Evolutionary conservation across 2,797 vertebrate genomes (phyloP).

Genomic region (Mus spretus): DNA sequence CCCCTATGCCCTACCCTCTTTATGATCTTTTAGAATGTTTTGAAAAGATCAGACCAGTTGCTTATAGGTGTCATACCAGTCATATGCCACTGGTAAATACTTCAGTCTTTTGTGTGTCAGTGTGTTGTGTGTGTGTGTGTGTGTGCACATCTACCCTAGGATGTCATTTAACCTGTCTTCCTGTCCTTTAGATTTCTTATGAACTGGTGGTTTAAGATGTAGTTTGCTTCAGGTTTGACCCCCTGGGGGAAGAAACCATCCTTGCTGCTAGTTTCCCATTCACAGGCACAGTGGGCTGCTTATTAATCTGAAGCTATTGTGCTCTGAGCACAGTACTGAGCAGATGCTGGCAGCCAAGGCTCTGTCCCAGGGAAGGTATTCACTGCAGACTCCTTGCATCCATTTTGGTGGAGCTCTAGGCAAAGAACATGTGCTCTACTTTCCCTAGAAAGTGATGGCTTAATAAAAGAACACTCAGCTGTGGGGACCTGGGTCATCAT

Average conservation of each 20-base stretch:
- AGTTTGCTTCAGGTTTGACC: background rate
- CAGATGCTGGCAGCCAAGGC: background rate
- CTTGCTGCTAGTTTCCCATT: background rate
- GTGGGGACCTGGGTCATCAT: background rate
- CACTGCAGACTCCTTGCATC: background rate
- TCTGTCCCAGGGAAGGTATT: background rate
- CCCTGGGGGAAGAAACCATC: background rate
- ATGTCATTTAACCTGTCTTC: constrained; percentile 19
- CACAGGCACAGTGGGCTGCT: background rate
- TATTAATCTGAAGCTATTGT: background rate
- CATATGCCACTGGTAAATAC: constrained; percentile 5
- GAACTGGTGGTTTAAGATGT: constrained; percentile 2
- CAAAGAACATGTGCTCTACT: background rate
- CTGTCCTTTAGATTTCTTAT: constrained; percentile 18
- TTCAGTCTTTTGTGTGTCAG: background rate
- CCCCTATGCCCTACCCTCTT: background rate
- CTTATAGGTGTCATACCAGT: background rate
- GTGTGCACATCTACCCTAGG: background rate
- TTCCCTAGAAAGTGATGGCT: background rate
- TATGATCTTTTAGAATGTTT: constrained; percentile 34
- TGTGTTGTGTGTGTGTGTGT: background rate
- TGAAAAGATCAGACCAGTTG: constrained; percentile 17
- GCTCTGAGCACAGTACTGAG: no score
- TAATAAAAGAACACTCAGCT: background rate
- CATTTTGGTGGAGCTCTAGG: background rate